Conservation (phyloP, 2,797 vertebrate species). For the Nannoperca australis region DNA sequence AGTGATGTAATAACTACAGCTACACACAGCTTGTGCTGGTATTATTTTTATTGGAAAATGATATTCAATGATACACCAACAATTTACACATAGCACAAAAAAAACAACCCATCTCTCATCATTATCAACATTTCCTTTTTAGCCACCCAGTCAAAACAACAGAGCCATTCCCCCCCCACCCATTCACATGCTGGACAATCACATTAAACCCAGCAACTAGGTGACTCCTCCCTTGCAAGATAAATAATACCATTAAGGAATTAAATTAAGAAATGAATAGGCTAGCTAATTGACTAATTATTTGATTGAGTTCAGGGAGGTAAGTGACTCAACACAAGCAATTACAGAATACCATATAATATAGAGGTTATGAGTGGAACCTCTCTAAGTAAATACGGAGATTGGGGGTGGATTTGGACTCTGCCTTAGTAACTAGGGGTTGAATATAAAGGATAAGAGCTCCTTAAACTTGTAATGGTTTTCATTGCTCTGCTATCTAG, state of each 20-base stretch:
- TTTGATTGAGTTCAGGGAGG: not conserved
- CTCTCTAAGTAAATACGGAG: not conserved
- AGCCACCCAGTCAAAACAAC: no score
- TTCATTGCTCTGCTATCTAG: conserved; percentile 11
- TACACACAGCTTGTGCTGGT: conserved; percentile 3
- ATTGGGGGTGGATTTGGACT: not conserved
- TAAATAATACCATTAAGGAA: not conserved
- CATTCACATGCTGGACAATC: not conserved
- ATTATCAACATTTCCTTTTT: no score
- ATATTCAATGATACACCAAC: no score
- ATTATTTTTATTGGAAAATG: not conserved
- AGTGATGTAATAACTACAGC: conserved; percentile 1
- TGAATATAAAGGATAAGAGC: not conserved
- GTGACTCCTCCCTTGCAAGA: not conserved
- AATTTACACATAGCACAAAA: no score
- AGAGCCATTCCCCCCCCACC: no score
- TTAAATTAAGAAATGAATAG: not conserved
- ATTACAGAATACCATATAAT: not conserved
- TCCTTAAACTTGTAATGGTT: not conserved
- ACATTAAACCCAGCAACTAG: not conserved
- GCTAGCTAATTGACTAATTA: not conserved
- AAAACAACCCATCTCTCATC: no score
- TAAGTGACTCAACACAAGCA: not conserved
- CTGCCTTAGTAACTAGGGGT: not conserved
- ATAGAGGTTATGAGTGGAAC: not conserved